Base-by-base conservation (phyloP, 2,888 invertebrate genomes). In the Dysmachus trigonus region DNA sequence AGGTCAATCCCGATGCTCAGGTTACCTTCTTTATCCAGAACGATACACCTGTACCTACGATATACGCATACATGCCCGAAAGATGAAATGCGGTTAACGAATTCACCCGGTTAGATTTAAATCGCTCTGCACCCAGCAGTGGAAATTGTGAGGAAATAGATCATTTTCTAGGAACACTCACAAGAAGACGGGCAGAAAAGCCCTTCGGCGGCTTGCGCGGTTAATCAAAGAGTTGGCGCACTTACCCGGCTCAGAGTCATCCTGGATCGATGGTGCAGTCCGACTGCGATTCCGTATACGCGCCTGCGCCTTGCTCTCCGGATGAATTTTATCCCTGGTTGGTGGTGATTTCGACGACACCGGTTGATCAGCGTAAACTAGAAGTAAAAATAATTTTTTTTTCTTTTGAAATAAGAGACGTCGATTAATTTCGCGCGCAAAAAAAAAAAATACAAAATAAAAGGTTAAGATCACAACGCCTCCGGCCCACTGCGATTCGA, bases 281-380 rank as follows among this genome's bases (percentile, higher is more conserved):
- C 89, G 88, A 88, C 88, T 89, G 79, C 89, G 88, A 88, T 88
- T 92, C 90, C 94, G 90, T 89, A 94, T 92, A 2, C 94, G 91
- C 1, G 93, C 94, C 86, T 94, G 92, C 86, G 95, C 95, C 92
- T 96, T 96, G 92, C 95, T 96, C 89, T 96, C 96, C 47, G 95
- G 95, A 89, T 95, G 94, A 89, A 96, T 94, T 93, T 96, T 96
- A 92, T 96, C 96, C 88, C 96, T 93, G 30, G 96, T 96, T 73
- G 96, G 96, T 76, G 96, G 96, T 3, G 96, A 96, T 51, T 96
- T 96, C 87, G 96, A 96, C 86, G 95, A 96, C 73, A 95, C 94
- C 30, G 95, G 95, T 91, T 95, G 95, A 90, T 95, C 95, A 30
- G 93, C 94, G 91, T 95, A 95, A 88, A 94, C 93, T 94, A 91